Conservation (phyloP, 92 coral and sea anemone species). For the Zoanthus sansibaricus region DNA sequence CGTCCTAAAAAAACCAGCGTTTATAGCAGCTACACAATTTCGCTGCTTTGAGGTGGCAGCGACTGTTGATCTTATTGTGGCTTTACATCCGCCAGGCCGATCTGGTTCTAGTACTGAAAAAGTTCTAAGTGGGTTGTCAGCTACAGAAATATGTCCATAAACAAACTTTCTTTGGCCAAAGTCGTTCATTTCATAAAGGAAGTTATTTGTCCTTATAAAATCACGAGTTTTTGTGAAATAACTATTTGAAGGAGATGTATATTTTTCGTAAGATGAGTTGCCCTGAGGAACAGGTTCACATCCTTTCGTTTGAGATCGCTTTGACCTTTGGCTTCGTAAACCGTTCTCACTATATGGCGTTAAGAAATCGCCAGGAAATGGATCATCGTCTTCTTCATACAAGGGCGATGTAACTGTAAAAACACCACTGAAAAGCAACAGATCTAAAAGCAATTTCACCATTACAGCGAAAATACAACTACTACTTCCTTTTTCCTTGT, state of each 20-base stretch:
- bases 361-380: constrained; percentile 74
- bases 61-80: constrained; percentile 74
- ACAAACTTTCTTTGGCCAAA: constrained; percentile 55
- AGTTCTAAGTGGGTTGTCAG: constrained; percentile 83
- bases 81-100: constrained; percentile 77
- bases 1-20: constrained; percentile 94
- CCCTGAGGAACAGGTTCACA: constrained; percentile 89
- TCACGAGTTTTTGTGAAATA: constrained; percentile 45
- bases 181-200: constrained; percentile 64
- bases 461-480: constrained; percentile 21
- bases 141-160: constrained; percentile 76
- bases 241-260: constrained; percentile 50
- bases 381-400: constrained; percentile 48
- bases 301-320: constrained; percentile 74
- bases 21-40: constrained; percentile 79
- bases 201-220: constrained; percentile 65
- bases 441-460: not conserved
- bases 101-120: constrained; percentile 91
- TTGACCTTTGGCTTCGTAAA: constrained; percentile 41
- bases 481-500: not conserved
- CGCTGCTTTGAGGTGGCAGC: constrained; percentile 74
- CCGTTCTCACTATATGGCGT: constrained; percentile 80
- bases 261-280: constrained; percentile 81
- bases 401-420: not conserved
- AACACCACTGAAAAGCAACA: not conserved